Evolutionary conservation across 2,888 invertebrate species (phyloP).

Genomic region (Lochmaea crataegi): DNA sequence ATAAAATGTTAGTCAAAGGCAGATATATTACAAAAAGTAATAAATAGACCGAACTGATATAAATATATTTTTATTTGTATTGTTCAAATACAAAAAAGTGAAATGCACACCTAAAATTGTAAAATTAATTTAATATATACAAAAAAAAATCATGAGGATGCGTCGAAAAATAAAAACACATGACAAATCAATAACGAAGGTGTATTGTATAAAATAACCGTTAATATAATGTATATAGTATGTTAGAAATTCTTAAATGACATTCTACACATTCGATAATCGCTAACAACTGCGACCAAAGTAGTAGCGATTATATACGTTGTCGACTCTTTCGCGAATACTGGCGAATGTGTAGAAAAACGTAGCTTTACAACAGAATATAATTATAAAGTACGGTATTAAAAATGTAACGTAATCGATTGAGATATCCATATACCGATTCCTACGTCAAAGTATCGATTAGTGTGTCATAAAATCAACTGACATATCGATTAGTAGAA

Average conservation of each 20-base stretch:
- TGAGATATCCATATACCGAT: too few species aligned
- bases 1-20: too few species aligned
- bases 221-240: constrained; percentile 25
- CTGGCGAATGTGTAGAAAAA: too few species aligned
- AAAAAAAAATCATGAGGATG: constrained; percentile 34
- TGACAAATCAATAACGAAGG: constrained; percentile 28
- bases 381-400: constrained; percentile 38
- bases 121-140: constrained; percentile 49
- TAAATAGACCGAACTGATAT: constrained; percentile 32
- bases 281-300: too few species aligned
- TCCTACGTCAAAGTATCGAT: too few species aligned
- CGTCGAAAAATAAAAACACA: constrained; percentile 15
- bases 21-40: not conserved
- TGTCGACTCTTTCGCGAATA: too few species aligned
- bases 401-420: constrained; percentile 10
- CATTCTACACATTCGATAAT: too few species aligned
- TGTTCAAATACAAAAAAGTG: constrained; percentile 51
- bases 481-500: too few species aligned
- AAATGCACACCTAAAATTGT: constrained; percentile 54
- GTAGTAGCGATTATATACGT: too few species aligned
- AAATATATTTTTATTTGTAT: constrained; percentile 53
- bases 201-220: constrained; percentile 32
- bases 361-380: constrained; percentile 36
- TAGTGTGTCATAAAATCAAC: too few species aligned
- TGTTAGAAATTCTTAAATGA: constrained; percentile 7